Percentiles rank a stretch among this genome's conserved stretches.
Evolutionary conservation across 2,797 vertebrate species (phyloP).

Genomic region (Thamnophis elegans): DNA sequence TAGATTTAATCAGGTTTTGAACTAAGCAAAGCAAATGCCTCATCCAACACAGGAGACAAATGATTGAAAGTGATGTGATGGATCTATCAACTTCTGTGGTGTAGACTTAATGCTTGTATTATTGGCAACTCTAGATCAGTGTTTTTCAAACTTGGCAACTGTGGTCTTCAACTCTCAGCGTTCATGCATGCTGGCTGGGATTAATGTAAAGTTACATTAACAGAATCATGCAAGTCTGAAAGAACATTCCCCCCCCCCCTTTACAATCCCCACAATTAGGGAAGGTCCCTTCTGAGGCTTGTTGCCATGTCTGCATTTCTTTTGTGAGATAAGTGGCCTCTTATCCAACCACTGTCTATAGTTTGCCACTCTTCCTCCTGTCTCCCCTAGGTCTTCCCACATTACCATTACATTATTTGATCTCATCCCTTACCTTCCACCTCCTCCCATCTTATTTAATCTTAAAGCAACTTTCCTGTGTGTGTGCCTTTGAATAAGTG

Average conservation of each 20-base stretch:
- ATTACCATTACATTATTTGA: neutral
- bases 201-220: neutral
- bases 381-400: neutral
- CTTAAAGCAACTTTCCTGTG: neutral
- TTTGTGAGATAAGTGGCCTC: neutral
- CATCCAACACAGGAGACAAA: conserved; percentile 12
- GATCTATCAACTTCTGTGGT: neutral
- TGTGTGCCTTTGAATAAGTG: neutral
- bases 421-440: neutral
- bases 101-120: neutral
- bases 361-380: neutral
- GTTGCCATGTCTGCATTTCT: neutral
- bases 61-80: neutral
- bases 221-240: neutral
- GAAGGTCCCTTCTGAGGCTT: neutral
- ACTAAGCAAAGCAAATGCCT: conserved; percentile 59
- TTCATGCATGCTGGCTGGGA: neutral
- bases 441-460: neutral
- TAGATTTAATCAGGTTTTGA: conserved; percentile 65
- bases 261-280: neutral
- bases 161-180: neutral
- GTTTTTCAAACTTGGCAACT: neutral
- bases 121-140: neutral
- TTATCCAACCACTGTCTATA: neutral
- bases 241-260: neutral